A percentile compares a stretch with the other conserved stretches of the same genome.
Conservation (phyloP, 2,888 invertebrate species). For the Cynaeus angustus region DNA sequence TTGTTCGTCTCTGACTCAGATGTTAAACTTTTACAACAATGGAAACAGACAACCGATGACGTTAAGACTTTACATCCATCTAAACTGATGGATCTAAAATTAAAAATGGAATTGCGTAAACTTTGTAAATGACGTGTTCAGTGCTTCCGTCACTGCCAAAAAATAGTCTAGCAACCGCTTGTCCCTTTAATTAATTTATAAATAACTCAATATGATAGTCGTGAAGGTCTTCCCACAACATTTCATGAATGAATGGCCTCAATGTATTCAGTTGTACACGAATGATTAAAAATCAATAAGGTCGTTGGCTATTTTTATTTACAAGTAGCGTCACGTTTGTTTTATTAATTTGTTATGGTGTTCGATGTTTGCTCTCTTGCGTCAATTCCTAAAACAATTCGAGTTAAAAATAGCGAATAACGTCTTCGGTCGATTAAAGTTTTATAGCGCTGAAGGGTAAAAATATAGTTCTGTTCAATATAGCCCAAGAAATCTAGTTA, state of each 20-base stretch:
- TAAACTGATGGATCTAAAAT: background rate
- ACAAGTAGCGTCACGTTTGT: slow-evolving; percentile 36
- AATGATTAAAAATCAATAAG: slow-evolving; percentile 38
- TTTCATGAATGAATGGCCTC: slow-evolving; percentile 28
- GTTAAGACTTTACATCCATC: background rate
- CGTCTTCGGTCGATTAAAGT: background rate
- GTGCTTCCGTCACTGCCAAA: slow-evolving; percentile 15
- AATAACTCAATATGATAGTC: background rate
- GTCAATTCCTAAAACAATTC: slow-evolving; percentile 28
- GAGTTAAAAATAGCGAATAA: slow-evolving; percentile 18
- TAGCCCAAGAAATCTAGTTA: background rate
- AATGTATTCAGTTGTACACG: slow-evolving; percentile 22
- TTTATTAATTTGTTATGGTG: slow-evolving; percentile 36
- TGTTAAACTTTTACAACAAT: background rate
- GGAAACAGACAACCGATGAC: slow-evolving; percentile 3
- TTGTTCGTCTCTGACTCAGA: background rate
- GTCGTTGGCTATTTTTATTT: slow-evolving; percentile 39
- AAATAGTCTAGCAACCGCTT: background rate
- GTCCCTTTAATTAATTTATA: slow-evolving; percentile 9
- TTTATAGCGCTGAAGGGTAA: background rate
- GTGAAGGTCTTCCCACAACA: slow-evolving; percentile 17
- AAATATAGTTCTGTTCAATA: background rate
- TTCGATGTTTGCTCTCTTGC: slow-evolving; percentile 32
- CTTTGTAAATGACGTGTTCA: slow-evolving; percentile 5
- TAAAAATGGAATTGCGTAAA: slow-evolving; percentile 17